Evolutionary conservation across 2,113 vertebrate genomes (phyloP), one percentile per base, ranked within the genome.

Genomic region (Cavia porcellus): DNA sequence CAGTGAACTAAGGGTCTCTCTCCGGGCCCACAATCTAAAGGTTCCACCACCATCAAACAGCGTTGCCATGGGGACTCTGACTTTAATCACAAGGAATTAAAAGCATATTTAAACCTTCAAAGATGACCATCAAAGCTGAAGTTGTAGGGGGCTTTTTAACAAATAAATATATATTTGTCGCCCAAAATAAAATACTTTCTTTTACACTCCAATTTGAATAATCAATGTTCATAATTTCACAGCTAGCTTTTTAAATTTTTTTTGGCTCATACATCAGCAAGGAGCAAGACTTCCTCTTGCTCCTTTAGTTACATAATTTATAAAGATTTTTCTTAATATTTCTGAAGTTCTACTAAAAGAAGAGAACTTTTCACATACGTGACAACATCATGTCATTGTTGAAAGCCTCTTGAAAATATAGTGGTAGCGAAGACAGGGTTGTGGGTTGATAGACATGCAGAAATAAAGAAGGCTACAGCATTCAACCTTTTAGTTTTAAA

Each of bases 271-370:
- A 64, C 1, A 32, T 61, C n/a, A 59, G 20, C 62, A 89, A 50
- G n/a, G n/a, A n/a, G n/a, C n/a, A 1, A 92, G 45, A 77, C 17
- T 89, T 66, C 59, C 7, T 72, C 22, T 55, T 77, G 20, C 45
- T 90, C 59, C 59, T 59, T 68, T 82, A 74, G 42, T 45, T 91
- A 80, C 14, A 59, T 38, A 80, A 14, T 50, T 75, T 84, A 62
- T 94, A 61, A 82, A 80, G 64, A 94, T 59, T 11, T 80, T 88
- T 68, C 32, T 52, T 35, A 86, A 74, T 91, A 96, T 47, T 66
- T 19, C 42, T 94, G n/a, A 83, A 64, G 62, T 62, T 80, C 7
- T 85, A 47, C 7, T 57, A 59, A 88, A 92, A 61, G 64, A 79
- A n/a, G 35, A 68, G 30, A 94, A 24, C 25, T 66, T 74, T 75